Base-by-base conservation (phyloP, 2,888 invertebrate species). In the Drosophila crucigera region DNA sequence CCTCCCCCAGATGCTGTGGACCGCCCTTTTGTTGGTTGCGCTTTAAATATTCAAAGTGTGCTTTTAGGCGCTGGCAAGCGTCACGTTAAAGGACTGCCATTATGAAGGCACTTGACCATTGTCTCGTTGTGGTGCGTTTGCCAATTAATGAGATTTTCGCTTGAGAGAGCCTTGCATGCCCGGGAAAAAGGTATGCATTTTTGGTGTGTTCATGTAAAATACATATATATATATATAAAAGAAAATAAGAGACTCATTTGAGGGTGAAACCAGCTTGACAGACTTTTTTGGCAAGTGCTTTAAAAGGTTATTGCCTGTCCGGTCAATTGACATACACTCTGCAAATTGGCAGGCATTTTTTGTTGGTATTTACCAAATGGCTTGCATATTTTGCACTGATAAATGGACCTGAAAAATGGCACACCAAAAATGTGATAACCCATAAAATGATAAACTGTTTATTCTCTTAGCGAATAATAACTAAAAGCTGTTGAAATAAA, bases 41-140 rank as follows among this genome's bases (percentile, higher is more conserved):
- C 65, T 74, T 82, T 75, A 84, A 84, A 84, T 87, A 87, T 84
- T 84, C 90, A 84, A 66, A 72, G 73, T 68, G 59, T 59, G 81
- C 84, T 80, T 86, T 83, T 80, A 85, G 83, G 65, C 53, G 64
- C 50, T 59, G 65, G 35, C 53, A 54, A 33, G 37, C 31, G 72
- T 61, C 72, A 66, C 61, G 65, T 66, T 67, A 55, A 59, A 37
- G 68, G 63, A 65, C 56, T 64, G 62, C 37, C 68, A 68, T 69
- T 63, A 76, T 70, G 35, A 50, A 49, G 41, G 54, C 58, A 50
- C 52, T 65, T 28, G 65, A 53, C 50, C 25, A 67, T 79, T 67
- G 74, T 78, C 63, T 64, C 69, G 28, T 58, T 79, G 80, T 49
- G 75, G 70, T 69, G 25, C 43, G 25, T 53, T 61, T 61, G 82